Percentiles rank a stretch among this genome's conserved stretches.
Conservation (phyloP, 2,797 vertebrate genomes). For the Cossypha heuglini region DNA sequence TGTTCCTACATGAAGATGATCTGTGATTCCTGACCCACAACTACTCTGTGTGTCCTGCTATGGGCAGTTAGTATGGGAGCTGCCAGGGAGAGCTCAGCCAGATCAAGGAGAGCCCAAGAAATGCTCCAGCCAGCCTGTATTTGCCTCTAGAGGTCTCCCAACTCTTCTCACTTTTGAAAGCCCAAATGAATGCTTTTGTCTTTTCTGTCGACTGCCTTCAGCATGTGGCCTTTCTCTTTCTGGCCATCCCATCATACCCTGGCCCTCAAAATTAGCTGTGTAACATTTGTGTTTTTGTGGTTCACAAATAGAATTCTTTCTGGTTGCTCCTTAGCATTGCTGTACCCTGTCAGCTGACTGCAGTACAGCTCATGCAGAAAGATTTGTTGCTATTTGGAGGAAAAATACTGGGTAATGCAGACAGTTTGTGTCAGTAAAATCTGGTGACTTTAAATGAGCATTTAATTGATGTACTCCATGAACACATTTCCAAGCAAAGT, state of each 20-base stretch:
- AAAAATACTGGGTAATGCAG: neutral
- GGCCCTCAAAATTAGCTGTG: neutral
- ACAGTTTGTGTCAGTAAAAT: neutral
- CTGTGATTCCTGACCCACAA: neutral
- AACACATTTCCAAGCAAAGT: neutral
- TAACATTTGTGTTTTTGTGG: neutral
- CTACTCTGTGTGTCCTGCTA: neutral
- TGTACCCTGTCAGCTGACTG: neutral
- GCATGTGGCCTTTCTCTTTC: neutral
- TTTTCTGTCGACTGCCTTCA: neutral
- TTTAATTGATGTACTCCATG: neutral
- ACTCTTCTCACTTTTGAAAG: neutral
- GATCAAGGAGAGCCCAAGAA: neutral
- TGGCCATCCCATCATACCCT: neutral
- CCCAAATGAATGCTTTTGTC: fast-evolving
- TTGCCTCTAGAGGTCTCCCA: constrained; percentile 41
- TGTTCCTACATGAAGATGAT: neutral
- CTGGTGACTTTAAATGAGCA: neutral
- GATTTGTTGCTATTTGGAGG: neutral
- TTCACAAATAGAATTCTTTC: neutral
- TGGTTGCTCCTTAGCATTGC: neutral
- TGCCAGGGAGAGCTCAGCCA: neutral
- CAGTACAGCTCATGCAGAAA: neutral
- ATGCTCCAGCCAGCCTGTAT: neutral
- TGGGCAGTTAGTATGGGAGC: neutral